Evolutionary conservation across 23 tunicate genomes (phyloP).

Genomic region (Ciona savignyi): DNA sequence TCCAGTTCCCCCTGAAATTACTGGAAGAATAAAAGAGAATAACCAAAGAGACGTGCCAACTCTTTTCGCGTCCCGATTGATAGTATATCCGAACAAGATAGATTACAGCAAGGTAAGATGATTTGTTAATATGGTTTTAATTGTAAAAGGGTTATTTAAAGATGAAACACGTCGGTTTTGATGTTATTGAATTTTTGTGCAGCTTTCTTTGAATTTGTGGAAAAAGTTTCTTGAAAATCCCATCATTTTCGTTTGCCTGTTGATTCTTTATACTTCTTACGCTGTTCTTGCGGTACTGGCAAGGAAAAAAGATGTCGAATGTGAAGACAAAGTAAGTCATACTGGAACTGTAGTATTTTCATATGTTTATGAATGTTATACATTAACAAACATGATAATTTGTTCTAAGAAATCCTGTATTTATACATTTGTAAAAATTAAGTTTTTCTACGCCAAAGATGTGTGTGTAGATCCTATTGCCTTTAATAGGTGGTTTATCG

Average conservation of each 20-base stretch:
- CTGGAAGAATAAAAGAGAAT: background rate
- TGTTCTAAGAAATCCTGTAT: too few relatives aligned
- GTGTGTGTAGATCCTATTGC: too few relatives aligned
- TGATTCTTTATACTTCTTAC: background rate
- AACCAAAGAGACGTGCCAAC: background rate
- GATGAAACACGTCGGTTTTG: too few relatives aligned
- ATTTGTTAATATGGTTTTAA: background rate
- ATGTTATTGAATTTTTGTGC: background rate
- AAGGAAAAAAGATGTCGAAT: background rate
- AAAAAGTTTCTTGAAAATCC: background rate
- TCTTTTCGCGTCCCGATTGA: slow-evolving; percentile 2
- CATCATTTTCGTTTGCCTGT: background rate
- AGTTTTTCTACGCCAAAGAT: too few relatives aligned
- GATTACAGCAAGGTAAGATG: slow-evolving; percentile 1
- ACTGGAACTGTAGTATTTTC: background rate
- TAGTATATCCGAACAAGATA: slow-evolving; percentile 2
- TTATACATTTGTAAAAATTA: too few relatives aligned
- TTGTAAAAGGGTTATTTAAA: too few relatives aligned
- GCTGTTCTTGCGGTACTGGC: background rate
- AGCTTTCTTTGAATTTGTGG: slow-evolving; percentile 5
- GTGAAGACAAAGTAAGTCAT: background rate
- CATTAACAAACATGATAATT: background rate
- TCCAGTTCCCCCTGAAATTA: background rate
- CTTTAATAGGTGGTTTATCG: too few relatives aligned
- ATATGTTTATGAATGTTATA: background rate